Conservation (phyloP, 1,140 invertebrate species). For the Portunus trituberculatus region DNA sequence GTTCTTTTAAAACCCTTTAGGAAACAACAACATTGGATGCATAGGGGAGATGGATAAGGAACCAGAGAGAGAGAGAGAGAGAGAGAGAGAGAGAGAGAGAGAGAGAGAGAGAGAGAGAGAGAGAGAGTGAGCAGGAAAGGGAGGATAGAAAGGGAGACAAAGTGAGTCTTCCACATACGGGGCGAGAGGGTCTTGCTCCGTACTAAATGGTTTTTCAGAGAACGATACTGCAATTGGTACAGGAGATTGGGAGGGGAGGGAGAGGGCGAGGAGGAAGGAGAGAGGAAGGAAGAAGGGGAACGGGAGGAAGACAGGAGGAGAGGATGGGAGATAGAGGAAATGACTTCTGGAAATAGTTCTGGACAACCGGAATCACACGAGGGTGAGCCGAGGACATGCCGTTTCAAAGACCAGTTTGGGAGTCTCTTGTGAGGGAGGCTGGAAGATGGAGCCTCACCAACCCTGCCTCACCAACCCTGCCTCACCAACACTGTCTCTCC, state of each 20-base stretch:
- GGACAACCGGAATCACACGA: slow-evolving; percentile 46
- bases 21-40: no score
- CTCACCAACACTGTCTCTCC: not conserved
- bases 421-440: slow-evolving; percentile 3
- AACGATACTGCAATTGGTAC: slow-evolving; percentile 47
- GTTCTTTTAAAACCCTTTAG: no score
- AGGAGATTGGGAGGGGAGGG: slow-evolving; percentile 48
- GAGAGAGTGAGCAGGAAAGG: not conserved
- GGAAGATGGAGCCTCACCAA: not conserved
- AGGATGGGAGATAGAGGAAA: slow-evolving; percentile 64
- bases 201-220: slow-evolving; percentile 38
- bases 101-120: slow-evolving; percentile 27
- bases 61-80: not conserved
- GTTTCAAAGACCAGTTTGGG: not conserved
- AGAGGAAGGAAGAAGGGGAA: slow-evolving; percentile 28
- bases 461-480: not conserved
- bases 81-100: slow-evolving; percentile 6
- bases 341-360: slow-evolving; percentile 66
- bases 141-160: not conserved
- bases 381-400: slow-evolving; percentile 1
- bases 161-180: not conserved
- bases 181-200: not conserved
- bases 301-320: slow-evolving; percentile 42
- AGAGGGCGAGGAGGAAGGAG: slow-evolving; percentile 54
- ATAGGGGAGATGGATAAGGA: not conserved